phyloP scores from a whole-genome alignment of 2,113 vertebrate genomes.

The Silurus glanis region DNA sequence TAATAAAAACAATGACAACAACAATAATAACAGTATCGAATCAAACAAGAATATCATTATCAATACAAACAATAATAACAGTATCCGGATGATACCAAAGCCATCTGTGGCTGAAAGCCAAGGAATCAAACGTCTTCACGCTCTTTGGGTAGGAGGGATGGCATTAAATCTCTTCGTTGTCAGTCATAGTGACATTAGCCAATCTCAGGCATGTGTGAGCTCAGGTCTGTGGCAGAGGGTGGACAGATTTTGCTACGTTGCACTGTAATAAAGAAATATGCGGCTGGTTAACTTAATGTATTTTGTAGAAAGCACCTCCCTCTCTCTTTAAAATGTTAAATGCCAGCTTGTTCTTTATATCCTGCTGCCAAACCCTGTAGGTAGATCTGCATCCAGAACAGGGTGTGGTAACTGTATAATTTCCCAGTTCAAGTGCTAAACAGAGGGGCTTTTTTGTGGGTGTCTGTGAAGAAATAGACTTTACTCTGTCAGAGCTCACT shows the following conservation, averaged over 20 bases:
- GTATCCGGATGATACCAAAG: not conserved
- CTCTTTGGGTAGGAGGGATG: not conserved
- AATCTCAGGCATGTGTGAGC: not conserved
- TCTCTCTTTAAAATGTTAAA: not conserved
- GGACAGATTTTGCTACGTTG: not conserved
- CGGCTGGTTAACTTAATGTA: not conserved
- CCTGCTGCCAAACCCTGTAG: not conserved
- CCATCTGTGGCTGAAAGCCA: not conserved
- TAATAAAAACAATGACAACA: too few relatives aligned
- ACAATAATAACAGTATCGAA: too few relatives aligned
- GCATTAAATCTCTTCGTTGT: not conserved
- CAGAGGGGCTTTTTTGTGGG: slow-evolving; percentile 7
- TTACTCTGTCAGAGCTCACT: slow-evolving; percentile 11
- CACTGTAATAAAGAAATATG: not conserved
- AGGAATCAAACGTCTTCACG: not conserved
- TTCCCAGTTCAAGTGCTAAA: not conserved
- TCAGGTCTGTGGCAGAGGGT: not conserved
- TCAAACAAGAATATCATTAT: too few relatives aligned
- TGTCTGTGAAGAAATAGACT: not conserved
- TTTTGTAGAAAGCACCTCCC: not conserved
- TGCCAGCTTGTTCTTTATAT: not conserved
- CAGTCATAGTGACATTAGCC: not conserved
- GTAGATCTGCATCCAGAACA: slow-evolving; percentile 7
- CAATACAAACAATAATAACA: too few relatives aligned
- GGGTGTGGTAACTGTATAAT: slow-evolving; percentile 3